Percentiles rank a stretch among this genome's conserved stretches.
These are phyloP conservation scores for Acanthosepion lycidas DNA, from an alignment of 2,888 invertebrate genomes.

Conservation along the genomic window DNA sequence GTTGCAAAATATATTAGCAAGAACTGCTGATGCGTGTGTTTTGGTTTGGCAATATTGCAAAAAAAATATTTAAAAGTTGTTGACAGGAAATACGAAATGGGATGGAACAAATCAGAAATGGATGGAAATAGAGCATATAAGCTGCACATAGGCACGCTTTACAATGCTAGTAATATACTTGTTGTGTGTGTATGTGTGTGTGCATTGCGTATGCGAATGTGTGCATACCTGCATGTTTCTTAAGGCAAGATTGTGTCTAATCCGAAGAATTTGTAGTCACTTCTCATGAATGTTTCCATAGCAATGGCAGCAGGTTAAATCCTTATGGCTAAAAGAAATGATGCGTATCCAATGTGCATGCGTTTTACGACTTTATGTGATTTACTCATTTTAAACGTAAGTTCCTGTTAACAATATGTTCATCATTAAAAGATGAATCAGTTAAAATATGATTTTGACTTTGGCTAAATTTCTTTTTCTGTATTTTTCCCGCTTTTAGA, in stretches of 20 bases:
- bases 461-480: neutral
- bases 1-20: neutral
- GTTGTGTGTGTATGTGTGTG: neutral
- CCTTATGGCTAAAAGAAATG: neutral
- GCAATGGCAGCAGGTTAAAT: neutral
- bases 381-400: neutral
- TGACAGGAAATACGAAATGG: constrained; percentile 33
- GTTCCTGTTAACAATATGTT: neutral
- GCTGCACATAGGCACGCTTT: neutral
- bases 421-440: neutral
- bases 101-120: neutral
- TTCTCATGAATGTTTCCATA: neutral
- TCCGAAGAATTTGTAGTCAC: neutral
- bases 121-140: neutral
- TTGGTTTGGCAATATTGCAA: neutral
- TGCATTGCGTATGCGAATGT: neutral
- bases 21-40: neutral
- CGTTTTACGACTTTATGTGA: neutral
- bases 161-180: neutral
- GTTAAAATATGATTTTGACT: neutral
- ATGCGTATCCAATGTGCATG: neutral
- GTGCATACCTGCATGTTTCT: too few relatives aligned
- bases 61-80: neutral
- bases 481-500: neutral
- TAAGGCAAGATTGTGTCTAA: too few relatives aligned